Percentiles rank a stretch among this genome's conserved stretches.
Conservation (phyloP, 1,140 invertebrate genomes). For the Delia radicum region DNA sequence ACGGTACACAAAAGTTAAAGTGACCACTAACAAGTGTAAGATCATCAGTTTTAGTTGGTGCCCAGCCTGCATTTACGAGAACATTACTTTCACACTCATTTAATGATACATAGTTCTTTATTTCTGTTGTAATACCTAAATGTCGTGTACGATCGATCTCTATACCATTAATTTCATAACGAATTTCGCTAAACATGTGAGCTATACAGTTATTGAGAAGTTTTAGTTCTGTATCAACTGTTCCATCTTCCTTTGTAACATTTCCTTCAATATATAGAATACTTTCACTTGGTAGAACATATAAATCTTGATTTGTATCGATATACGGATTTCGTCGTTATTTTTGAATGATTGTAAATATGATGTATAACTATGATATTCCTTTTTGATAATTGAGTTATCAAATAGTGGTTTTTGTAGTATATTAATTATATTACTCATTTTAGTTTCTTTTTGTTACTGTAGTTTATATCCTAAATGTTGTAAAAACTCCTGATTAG, state of each 20-base stretch:
- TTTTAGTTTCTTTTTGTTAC: no score
- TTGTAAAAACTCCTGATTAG: not conserved
- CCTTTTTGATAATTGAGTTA: constrained; percentile 39
- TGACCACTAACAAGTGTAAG: constrained; percentile 27
- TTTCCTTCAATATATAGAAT: constrained; percentile 45
- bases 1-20: constrained; percentile 52
- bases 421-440: constrained; percentile 17
- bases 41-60: not conserved
- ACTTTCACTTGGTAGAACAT: constrained; percentile 44
- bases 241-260: constrained; percentile 34
- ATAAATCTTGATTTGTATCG: constrained; percentile 51
- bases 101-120: constrained; percentile 45
- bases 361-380: constrained; percentile 48
- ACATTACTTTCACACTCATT: not conserved
- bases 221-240: constrained; percentile 5
- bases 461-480: no score
- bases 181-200: constrained; percentile 57
- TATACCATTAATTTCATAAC: constrained; percentile 55
- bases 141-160: constrained; percentile 56
- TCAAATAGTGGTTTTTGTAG: not conserved
- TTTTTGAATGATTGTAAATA: constrained; percentile 44
- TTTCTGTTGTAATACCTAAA: constrained; percentile 49
- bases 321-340: constrained; percentile 52
- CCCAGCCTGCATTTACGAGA: not conserved
- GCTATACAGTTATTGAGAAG: constrained; percentile 52